Percentiles rank a stretch among this genome's conserved stretches.
Conservation (phyloP, 2,797 vertebrate species). For the Sebastes matsubarae region DNA sequence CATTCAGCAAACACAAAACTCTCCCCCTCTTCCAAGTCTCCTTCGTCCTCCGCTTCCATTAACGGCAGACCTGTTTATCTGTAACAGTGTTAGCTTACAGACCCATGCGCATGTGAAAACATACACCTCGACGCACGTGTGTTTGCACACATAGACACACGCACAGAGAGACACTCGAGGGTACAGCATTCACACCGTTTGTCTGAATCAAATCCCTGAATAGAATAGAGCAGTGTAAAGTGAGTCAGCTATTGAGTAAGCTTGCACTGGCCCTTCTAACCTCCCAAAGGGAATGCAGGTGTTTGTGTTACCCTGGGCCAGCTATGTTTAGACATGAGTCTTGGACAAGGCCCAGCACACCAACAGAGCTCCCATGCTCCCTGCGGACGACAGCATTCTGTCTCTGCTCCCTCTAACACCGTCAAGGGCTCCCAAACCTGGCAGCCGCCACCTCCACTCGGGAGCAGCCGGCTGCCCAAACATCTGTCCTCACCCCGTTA, state of each 20-base stretch:
- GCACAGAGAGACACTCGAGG: not conserved
- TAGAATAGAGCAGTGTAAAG: constrained; percentile 53
- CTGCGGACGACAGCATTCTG: constrained; percentile 51
- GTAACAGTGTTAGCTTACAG: constrained; percentile 35
- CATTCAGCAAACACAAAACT: constrained; percentile 58
- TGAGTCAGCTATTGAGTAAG: constrained; percentile 71
- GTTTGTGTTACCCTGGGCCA: constrained; percentile 70
- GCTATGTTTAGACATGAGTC: constrained; percentile 75
- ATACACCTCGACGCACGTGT: not conserved
- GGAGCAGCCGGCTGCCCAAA: constrained; percentile 57
- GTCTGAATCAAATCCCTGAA: constrained; percentile 66
- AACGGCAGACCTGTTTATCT: constrained; percentile 57
- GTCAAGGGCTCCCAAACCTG: constrained; percentile 59
- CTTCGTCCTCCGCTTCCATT: constrained; percentile 55
- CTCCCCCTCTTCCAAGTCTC: constrained; percentile 21
- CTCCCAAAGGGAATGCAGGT: constrained; percentile 76
- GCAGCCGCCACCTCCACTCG: constrained; percentile 48
- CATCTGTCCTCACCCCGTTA: constrained; percentile 56
- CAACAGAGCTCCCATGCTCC: constrained; percentile 54
- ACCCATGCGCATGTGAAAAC: not conserved
- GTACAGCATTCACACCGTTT: constrained; percentile 41
- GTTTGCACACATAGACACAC: not conserved
- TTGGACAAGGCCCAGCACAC: constrained; percentile 69
- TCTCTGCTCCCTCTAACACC: constrained; percentile 48
- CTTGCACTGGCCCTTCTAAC: constrained; percentile 39